Percentiles rank a stretch among this genome's conserved stretches.
These are phyloP conservation scores for Actinernus sp. DNA, from an alignment of 92 coral and sea anemone species.

Conservation along the genomic window DNA sequence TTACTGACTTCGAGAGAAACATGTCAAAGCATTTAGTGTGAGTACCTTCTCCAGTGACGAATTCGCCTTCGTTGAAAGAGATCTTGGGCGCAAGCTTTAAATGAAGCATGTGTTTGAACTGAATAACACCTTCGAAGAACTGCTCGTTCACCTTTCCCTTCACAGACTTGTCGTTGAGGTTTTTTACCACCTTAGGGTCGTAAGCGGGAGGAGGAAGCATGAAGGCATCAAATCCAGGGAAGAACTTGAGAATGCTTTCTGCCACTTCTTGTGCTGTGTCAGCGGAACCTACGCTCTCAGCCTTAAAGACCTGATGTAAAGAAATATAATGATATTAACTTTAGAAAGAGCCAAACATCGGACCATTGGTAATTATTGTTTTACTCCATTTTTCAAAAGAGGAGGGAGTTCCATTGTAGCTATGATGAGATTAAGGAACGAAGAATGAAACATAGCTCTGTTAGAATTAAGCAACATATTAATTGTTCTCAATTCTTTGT, in stretches of 20 bases:
- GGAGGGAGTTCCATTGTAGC: too few species aligned
- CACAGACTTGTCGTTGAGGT: slow-evolving; percentile 34
- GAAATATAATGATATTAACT: too few species aligned
- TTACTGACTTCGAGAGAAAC: too few species aligned
- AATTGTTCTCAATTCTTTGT: too few species aligned
- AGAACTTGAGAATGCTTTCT: slow-evolving; percentile 72
- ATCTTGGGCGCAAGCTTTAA: slow-evolving; percentile 50
- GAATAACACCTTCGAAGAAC: slow-evolving; percentile 47
- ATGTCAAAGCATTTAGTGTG: too few species aligned
- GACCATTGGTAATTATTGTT: too few species aligned
- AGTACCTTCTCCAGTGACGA: slow-evolving; percentile 74
- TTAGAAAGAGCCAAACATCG: too few species aligned
- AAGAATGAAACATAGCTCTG: too few species aligned
- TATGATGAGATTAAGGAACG: too few species aligned
- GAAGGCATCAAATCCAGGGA: slow-evolving; percentile 88
- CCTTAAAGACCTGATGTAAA: slow-evolving; percentile 33
- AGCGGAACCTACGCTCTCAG: slow-evolving; percentile 1
- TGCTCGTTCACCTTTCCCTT: slow-evolving; percentile 19
- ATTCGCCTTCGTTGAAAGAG: slow-evolving; percentile 47
- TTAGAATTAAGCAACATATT: too few species aligned
- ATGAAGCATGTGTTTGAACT: slow-evolving; percentile 28
- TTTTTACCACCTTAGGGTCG: slow-evolving; percentile 49
- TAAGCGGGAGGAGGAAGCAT: slow-evolving; percentile 83
- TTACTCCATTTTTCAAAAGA: too few species aligned
- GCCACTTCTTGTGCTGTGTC: slow-evolving; percentile 63